Evolutionary conservation across 2,888 invertebrate genomes (phyloP).

Genomic region (Allophyes oxyacanthae): DNA sequence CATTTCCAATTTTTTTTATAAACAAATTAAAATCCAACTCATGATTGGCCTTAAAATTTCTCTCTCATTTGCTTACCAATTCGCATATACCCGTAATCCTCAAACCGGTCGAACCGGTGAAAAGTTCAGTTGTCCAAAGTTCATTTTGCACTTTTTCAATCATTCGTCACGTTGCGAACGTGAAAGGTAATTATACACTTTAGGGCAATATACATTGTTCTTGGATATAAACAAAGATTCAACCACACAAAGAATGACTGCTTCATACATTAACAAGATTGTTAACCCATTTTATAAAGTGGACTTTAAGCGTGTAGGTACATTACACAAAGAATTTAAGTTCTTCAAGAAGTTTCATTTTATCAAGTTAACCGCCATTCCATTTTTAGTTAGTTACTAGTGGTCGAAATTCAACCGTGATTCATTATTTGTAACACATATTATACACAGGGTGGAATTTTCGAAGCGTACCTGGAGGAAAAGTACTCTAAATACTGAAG

Average conservation of each 20-base stretch:
- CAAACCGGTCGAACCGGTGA: slow-evolving; percentile 46
- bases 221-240: slow-evolving; percentile 6
- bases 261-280: slow-evolving; percentile 6
- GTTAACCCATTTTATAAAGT: slow-evolving; percentile 34
- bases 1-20: too few relatives aligned
- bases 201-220: slow-evolving; percentile 29
- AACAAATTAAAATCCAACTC: too few relatives aligned
- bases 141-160: slow-evolving; percentile 51
- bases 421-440: too few relatives aligned
- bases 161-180: slow-evolving; percentile 53
- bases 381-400: too few relatives aligned
- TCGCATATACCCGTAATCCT: slow-evolving; percentile 30
- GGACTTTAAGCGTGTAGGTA: slow-evolving; percentile 6
- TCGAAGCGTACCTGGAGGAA: too few relatives aligned
- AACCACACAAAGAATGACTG: not conserved
- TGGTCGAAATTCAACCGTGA: too few relatives aligned
- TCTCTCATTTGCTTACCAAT: slow-evolving; percentile 37
- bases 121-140: slow-evolving; percentile 49
- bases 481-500: too few relatives aligned
- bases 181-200: slow-evolving; percentile 55
- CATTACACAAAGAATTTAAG: slow-evolving; percentile 22
- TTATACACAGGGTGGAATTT: too few relatives aligned
- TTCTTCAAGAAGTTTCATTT: slow-evolving; percentile 15
- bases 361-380: not conserved
- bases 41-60: slow-evolving; percentile 35